Percentiles rank a stretch among this genome's conserved stretches.
Conservation (phyloP, 2,888 invertebrate genomes). For the Lordiphosa andalusiaca region DNA sequence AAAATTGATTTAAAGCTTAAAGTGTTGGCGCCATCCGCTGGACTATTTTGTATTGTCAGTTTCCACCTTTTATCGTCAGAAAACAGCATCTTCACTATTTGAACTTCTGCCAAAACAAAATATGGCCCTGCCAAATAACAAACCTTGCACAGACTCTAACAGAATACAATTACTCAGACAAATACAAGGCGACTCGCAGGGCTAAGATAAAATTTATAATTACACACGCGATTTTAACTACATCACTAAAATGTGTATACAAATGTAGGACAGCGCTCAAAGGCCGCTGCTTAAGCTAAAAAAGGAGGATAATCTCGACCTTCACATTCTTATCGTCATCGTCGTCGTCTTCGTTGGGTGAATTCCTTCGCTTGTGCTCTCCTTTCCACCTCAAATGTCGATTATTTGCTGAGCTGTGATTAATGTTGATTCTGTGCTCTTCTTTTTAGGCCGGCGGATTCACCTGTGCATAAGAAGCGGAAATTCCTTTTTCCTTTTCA, state of each 20-base stretch:
- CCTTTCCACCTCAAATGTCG: conserved; percentile 52
- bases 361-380: background rate
- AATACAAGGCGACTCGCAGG: too few species aligned
- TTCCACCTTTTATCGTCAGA: too few species aligned
- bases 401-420: conserved; percentile 77
- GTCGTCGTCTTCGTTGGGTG: background rate
- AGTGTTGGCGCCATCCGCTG: too few species aligned
- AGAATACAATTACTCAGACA: too few species aligned
- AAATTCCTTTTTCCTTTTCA: conserved; percentile 32
- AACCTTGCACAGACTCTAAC: too few species aligned
- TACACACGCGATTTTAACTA: conserved; percentile 21
- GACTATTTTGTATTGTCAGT: too few species aligned
- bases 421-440: conserved; percentile 67
- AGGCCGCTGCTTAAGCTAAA: conserved; percentile 14
- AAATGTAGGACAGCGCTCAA: conserved; percentile 39
- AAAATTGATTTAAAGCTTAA: too few species aligned
- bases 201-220: conserved; percentile 4
- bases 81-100: too few species aligned
- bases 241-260: conserved; percentile 68
- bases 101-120: too few species aligned
- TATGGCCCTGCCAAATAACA: too few species aligned
- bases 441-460: conserved; percentile 45
- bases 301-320: conserved; percentile 28
- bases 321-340: background rate
- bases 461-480: conserved; percentile 49